Conservation (phyloP, 2,113 vertebrate genomes). For the Tragelaphus imberbis region DNA sequence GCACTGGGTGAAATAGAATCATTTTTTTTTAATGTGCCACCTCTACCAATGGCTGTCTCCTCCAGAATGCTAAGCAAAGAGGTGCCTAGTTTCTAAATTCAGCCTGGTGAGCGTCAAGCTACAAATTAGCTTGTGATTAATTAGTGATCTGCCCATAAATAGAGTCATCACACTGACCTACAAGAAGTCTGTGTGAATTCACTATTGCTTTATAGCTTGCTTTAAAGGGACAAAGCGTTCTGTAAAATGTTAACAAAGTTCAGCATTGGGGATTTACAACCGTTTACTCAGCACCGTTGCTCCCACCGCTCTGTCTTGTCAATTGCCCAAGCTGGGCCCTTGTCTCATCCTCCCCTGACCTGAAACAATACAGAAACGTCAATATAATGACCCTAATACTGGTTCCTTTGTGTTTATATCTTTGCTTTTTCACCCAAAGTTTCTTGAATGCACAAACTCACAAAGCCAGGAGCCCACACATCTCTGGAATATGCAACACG, state of each 20-base stretch:
- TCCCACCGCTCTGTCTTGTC: neutral
- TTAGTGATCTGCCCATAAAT: neutral
- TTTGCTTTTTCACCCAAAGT: neutral
- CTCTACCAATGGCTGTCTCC: too few species aligned
- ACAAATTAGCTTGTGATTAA: neutral
- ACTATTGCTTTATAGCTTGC: neutral
- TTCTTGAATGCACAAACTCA: neutral
- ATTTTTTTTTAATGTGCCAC: neutral
- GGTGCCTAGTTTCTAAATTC: neutral
- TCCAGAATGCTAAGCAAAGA: neutral
- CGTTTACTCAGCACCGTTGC: neutral
- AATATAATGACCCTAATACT: neutral
- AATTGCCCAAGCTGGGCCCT: constrained; percentile 3
- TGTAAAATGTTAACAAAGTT: neutral
- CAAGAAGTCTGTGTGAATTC: neutral
- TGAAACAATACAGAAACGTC: neutral
- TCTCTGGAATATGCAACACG: neutral
- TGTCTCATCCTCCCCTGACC: neutral
- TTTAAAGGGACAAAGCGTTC: neutral
- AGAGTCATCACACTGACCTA: neutral
- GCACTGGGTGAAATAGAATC: neutral
- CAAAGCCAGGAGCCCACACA: neutral
- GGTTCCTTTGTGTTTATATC: constrained; percentile 30
- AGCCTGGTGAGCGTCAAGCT: neutral
- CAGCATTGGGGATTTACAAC: neutral